phyloP scores from a whole-genome alignment of 1,140 invertebrate species.

The Megalopta genalis region DNA sequence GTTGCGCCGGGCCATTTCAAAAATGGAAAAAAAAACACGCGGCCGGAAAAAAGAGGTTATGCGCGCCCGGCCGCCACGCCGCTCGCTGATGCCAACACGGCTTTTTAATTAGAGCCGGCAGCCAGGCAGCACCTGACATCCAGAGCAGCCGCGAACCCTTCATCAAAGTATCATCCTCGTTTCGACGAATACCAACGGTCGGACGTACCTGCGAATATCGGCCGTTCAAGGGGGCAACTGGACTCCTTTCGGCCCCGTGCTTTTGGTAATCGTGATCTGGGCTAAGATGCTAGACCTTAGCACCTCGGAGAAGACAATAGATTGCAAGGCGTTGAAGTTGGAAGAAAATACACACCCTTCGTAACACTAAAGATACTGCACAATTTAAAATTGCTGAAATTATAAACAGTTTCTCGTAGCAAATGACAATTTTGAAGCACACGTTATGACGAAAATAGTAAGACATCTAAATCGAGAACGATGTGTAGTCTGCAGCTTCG shows the following conservation, averaged over 20 bases:
- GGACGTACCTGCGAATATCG: not conserved
- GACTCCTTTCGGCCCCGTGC: not conserved
- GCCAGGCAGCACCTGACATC: slow-evolving; percentile 77
- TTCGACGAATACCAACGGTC: slow-evolving; percentile 70
- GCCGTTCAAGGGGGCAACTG: not conserved
- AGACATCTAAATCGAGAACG: no score
- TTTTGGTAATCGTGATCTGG: no score
- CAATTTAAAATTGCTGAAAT: no score
- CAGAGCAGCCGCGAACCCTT: slow-evolving; percentile 72
- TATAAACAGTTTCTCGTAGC: no score
- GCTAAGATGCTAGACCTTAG: no score
- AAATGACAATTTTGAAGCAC: no score
- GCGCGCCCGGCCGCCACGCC: slow-evolving; percentile 61
- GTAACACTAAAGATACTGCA: no score
- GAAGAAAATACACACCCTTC: no score
- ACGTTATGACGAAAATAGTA: no score
- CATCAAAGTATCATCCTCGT: slow-evolving; percentile 79
- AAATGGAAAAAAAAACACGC: slow-evolving; percentile 70
- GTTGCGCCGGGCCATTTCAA: slow-evolving; percentile 75
- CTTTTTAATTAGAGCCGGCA: slow-evolving; percentile 79
- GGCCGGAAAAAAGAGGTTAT: slow-evolving; percentile 56
- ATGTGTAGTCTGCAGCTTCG: no score
- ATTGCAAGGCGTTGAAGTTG: no score
- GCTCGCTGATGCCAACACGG: slow-evolving; percentile 77
- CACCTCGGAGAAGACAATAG: no score